Evolutionary conservation across 1,140 invertebrate species (phyloP), one percentile per base, ranked within the genome.

Genomic region (Tribolium madens): DNA sequence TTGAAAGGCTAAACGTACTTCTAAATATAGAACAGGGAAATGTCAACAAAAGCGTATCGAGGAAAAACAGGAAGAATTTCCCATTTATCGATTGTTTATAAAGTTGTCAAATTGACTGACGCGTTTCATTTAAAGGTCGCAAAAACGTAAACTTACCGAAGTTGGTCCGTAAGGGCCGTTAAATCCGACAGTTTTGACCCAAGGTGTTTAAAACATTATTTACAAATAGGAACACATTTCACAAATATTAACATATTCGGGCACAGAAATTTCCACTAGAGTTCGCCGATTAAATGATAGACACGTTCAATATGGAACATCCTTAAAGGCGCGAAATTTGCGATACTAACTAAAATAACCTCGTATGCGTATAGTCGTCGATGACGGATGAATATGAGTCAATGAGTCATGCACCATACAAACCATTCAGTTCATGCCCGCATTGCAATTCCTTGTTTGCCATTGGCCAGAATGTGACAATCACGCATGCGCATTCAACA

Each of bases 371-470:
- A 57, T 47, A 74, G 71, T 52, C 33, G 48, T 57, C 60, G 73
- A 75, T 70, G 64, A 78, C 53, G 33, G 74, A 74, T 72, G 64
- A 70, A 69, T 75, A 69, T 75, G 71, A 78, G 72, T 78, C 72
- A 75, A 76, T 75, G 74, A 69, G 53, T 70, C 68, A 50, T 60
- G 46, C 47, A 60, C 53, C 57, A 78, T 36, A 73, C 69, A 73
- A 79, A 73, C 75, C 75, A 79, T 76, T 79, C 75, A 76, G 47
- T 69, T 69, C 74, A 76, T 76, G 74, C 77, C 74, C 70, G 70
- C 74, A 79, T 76, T 76, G 75, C 75, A 68, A 78, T 78, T 50
- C 53, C 68, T 71, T 52, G 18, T 70, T 72, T 73, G 52, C 73
- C 31, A 78, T 78, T 78, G 74, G 77, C 72, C 21, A 13, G 48